Conservation (phyloP, 2,888 invertebrate species). For the Girardia tigrina region DNA sequence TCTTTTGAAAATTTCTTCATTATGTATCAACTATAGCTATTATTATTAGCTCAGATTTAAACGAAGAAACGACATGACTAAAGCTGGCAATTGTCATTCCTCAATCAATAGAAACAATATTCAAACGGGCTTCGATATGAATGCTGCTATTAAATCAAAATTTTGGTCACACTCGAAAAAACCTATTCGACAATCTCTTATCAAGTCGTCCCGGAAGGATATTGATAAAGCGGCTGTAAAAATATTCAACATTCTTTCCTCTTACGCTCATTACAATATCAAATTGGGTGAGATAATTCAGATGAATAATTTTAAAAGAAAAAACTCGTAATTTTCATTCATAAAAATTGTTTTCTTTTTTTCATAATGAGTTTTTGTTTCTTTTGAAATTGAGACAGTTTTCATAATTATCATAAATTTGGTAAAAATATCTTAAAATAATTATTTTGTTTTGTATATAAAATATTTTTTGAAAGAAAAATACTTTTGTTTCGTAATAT, state of each 20-base stretch:
- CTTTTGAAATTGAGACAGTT: too few species aligned
- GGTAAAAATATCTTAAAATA: too few species aligned
- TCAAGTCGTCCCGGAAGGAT: not conserved
- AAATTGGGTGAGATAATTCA: not conserved
- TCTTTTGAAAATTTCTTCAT: too few species aligned
- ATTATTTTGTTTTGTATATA: too few species aligned
- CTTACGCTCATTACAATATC: not conserved
- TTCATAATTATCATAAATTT: too few species aligned
- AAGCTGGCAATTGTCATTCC: not conserved
- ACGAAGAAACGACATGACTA: constrained; percentile 1
- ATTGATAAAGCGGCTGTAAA: not conserved
- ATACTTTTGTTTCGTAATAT: too few species aligned
- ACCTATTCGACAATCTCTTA: not conserved
- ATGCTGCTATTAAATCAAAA: not conserved
- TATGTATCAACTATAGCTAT: too few species aligned
- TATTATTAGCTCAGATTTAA: constrained; percentile 10
- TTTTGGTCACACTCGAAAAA: constrained; percentile 12
- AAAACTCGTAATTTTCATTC: not conserved
- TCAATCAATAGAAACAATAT: not conserved
- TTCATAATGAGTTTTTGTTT: not conserved
- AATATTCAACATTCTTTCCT: not conserved
- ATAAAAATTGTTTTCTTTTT: not conserved
- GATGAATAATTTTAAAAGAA: not conserved
- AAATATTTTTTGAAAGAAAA: too few species aligned
- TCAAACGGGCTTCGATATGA: not conserved